phyloP scores from a whole-genome alignment of 2,888 invertebrate genomes.

The Heliconius ethilla region DNA sequence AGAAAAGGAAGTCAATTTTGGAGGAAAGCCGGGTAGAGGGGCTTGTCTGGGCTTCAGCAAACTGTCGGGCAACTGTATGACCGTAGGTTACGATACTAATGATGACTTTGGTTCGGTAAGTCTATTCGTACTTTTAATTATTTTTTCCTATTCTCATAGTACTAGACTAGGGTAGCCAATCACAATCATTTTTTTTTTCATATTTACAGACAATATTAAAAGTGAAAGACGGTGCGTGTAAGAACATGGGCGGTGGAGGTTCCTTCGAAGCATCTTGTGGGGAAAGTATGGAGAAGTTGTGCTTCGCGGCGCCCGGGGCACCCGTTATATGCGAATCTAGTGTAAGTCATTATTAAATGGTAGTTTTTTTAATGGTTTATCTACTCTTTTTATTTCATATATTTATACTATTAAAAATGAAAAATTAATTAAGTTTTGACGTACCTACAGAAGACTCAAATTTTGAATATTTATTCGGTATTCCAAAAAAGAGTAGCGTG shows the following conservation, averaged over 20 bases:
- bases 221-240: slow-evolving; percentile 38
- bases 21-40: slow-evolving; percentile 23
- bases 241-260: slow-evolving; percentile 8
- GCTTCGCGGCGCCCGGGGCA: slow-evolving; percentile 36
- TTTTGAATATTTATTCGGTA: too few species aligned
- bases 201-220: slow-evolving; percentile 37
- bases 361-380: too few species aligned
- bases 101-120: slow-evolving; percentile 38
- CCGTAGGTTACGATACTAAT: slow-evolving; percentile 32
- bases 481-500: too few species aligned
- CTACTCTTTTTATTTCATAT: too few species aligned
- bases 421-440: too few species aligned
- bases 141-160: not conserved
- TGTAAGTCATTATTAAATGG: slow-evolving; percentile 17
- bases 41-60: slow-evolving; percentile 37
- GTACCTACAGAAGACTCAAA: too few species aligned
- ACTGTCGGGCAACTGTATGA: slow-evolving; percentile 29
- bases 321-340: slow-evolving; percentile 40
- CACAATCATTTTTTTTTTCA: not conserved
- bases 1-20: slow-evolving; percentile 39
- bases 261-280: slow-evolving; percentile 40
- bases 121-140: not conserved
- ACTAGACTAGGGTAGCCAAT: not conserved
- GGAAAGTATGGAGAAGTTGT: slow-evolving; percentile 4
- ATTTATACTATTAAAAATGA: too few species aligned